Evolutionary conservation across 2,797 vertebrate genomes (phyloP).

Genomic region (Pangasius larnaudii): DNA sequence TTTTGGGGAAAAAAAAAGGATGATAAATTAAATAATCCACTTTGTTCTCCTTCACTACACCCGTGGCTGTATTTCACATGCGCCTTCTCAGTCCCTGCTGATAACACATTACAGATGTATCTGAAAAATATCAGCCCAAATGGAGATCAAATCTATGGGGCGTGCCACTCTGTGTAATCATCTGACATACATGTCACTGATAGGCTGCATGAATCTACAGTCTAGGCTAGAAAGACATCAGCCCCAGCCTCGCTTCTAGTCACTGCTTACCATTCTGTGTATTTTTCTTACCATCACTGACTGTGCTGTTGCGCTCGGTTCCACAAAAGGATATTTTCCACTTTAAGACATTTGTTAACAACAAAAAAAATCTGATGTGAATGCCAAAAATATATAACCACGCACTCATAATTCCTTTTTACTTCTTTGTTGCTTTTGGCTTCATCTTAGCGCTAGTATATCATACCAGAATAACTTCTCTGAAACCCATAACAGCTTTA

Average conservation of each 20-base stretch:
- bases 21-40: background rate
- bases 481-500: conserved; percentile 46
- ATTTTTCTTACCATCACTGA: background rate
- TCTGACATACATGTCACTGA: background rate
- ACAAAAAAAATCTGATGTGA: background rate
- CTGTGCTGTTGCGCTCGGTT: background rate
- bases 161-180: background rate
- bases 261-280: too few relatives aligned
- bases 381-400: conserved; percentile 5
- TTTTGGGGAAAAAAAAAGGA: background rate
- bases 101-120: background rate
- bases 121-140: background rate
- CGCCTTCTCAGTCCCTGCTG: background rate
- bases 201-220: background rate
- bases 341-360: background rate
- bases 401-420: background rate
- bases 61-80: background rate
- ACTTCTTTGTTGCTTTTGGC: conserved; percentile 27
- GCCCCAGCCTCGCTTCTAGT: background rate
- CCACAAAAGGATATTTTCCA: background rate
- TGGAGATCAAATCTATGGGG: background rate
- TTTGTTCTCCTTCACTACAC: background rate
- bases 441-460: conserved; percentile 31
- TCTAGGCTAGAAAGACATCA: background rate
- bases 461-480: conserved; percentile 28